Evolutionary conservation across 2,113 vertebrate genomes (phyloP).

Genomic region (Lagopus leucura): DNA sequence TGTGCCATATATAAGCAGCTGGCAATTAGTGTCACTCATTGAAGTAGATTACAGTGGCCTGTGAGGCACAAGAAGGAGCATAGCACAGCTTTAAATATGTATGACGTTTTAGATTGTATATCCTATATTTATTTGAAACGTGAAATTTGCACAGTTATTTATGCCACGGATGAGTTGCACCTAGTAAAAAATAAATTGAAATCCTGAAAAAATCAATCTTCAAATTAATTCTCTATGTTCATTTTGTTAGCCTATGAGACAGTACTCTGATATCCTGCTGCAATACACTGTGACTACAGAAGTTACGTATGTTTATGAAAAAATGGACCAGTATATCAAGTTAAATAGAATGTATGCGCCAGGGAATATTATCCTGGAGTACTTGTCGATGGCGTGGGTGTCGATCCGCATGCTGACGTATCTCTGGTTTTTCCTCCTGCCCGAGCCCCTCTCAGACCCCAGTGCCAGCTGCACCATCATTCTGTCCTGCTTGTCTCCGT

Average conservation of each 20-base stretch:
- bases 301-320: slow-evolving; percentile 78
- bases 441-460: slow-evolving; percentile 82
- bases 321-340: slow-evolving; percentile 99
- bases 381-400: slow-evolving; percentile 97
- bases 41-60: slow-evolving; percentile 45
- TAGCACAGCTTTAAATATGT: slow-evolving; percentile 55
- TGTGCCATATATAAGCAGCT: slow-evolving; percentile 16
- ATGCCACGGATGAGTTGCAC: neutral
- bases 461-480: slow-evolving; percentile 90
- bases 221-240: neutral
- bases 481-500: slow-evolving; percentile 85
- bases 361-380: slow-evolving; percentile 95
- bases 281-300: neutral
- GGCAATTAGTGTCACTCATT: slow-evolving; percentile 37
- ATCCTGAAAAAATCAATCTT: neutral
- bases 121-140: slow-evolving; percentile 11
- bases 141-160: slow-evolving; percentile 29
- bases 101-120: neutral
- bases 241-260: neutral
- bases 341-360: slow-evolving; percentile 96
- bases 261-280: neutral
- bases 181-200: slow-evolving; percentile 4
- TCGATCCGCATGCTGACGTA: slow-evolving; percentile 96
- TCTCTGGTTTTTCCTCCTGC: slow-evolving; percentile 84
- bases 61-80: slow-evolving; percentile 62